A percentile compares a stretch with the other conserved stretches of the same genome.
These are phyloP conservation scores for Ommatoiulus sabulosus DNA, from an alignment of 2,888 invertebrate species.

Conservation along the genomic window DNA sequence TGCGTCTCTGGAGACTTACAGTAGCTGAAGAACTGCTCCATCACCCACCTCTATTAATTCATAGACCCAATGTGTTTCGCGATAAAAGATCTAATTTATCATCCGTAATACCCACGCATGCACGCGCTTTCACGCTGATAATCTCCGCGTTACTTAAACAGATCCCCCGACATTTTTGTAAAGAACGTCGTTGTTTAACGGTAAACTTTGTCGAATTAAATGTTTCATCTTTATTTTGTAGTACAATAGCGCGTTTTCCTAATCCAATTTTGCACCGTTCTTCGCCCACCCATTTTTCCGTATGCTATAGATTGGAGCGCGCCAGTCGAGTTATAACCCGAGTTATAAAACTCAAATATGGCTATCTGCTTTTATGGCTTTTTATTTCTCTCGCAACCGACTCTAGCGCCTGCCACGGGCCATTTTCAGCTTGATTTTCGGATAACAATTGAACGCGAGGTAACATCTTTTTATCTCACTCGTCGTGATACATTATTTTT, in stretches of 20 bases:
- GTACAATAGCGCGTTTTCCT: background rate
- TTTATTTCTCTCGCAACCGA: background rate
- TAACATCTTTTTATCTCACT: slow-evolving; percentile 30
- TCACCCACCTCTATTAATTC: background rate
- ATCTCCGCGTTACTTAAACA: background rate
- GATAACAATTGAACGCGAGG: background rate
- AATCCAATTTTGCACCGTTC: background rate
- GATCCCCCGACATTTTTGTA: background rate
- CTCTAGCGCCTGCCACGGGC: background rate
- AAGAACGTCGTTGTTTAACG: background rate
- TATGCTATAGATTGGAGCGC: background rate
- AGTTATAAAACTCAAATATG: slow-evolving; percentile 31
- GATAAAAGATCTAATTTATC: background rate
- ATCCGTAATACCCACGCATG: background rate
- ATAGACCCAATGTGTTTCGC: background rate
- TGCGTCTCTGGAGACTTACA: background rate
- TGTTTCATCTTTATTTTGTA: background rate
- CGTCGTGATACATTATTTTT: background rate
- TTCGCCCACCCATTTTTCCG: background rate
- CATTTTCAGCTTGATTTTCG: background rate
- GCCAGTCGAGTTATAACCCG: background rate
- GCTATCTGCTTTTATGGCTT: slow-evolving; percentile 12
- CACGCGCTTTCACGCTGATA: too few relatives aligned
- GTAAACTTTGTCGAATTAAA: background rate
- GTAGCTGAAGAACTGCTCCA: background rate